A percentile compares a stretch with the other conserved stretches of the same genome.
Conservation (phyloP, 2,888 invertebrate genomes). For the Platycnemis pennipes region DNA sequence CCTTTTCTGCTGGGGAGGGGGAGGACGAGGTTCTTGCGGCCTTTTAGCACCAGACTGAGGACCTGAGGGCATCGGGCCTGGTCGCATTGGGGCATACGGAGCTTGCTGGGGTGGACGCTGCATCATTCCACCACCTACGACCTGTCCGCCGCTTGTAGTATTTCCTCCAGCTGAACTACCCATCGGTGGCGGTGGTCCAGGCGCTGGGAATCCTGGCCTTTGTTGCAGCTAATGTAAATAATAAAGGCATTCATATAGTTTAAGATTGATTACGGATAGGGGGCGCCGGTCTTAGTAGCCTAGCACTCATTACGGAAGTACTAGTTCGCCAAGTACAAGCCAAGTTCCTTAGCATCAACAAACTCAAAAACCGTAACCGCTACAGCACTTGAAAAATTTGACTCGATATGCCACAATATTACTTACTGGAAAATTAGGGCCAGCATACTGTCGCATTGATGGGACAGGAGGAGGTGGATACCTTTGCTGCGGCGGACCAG, state of each 20-base stretch:
- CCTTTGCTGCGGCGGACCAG: conserved; percentile 82
- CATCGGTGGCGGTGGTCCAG: conserved; percentile 80
- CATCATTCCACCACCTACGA: conserved; percentile 81
- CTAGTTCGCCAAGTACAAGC: conserved; percentile 28
- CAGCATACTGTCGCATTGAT: conserved; percentile 84
- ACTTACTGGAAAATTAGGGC: conserved; percentile 89
- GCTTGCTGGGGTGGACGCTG: conserved; percentile 81
- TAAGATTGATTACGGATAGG: conserved; percentile 36
- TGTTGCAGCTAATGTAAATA: conserved; percentile 79
- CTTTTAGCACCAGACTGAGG: conserved; percentile 82
- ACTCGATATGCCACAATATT: conserved; percentile 69
- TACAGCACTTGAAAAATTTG: conserved; percentile 53
- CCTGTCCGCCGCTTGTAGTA: conserved; percentile 78
- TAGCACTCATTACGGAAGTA: conserved; percentile 16
- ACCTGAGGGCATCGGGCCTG: conserved; percentile 82
- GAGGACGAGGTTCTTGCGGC: conserved; percentile 82
- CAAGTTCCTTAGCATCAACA: conserved; percentile 50
- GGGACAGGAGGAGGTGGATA: conserved; percentile 84
- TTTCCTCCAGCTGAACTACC: conserved; percentile 30
- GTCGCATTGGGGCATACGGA: conserved; percentile 83
- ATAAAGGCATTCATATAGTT: conserved; percentile 63
- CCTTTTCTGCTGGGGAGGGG: conserved; percentile 82
- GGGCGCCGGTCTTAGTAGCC: conserved; percentile 64
- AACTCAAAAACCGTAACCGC: conserved; percentile 46
- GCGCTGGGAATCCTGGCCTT: conserved; percentile 86